Conservation (phyloP, 2,113 vertebrate species). For the Entomyzon cyanotis region DNA sequence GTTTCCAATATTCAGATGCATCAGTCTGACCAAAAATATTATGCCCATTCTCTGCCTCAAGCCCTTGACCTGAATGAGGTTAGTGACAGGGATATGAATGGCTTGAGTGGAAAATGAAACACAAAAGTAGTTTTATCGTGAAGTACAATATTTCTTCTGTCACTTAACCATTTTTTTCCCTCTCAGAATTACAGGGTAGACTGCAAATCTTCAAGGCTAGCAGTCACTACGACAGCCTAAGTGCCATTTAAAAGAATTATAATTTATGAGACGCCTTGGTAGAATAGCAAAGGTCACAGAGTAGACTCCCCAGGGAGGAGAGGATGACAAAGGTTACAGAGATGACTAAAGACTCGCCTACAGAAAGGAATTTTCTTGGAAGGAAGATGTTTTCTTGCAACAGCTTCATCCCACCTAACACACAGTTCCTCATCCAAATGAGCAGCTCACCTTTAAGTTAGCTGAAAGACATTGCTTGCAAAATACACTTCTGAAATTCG, state of each 20-base stretch:
- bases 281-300: slow-evolving; percentile 43
- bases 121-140: slow-evolving; percentile 68
- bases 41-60: slow-evolving; percentile 52
- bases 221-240: slow-evolving; percentile 54
- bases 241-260: slow-evolving; percentile 72
- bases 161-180: slow-evolving; percentile 62
- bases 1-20: slow-evolving; percentile 55
- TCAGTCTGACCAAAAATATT: slow-evolving; percentile 59
- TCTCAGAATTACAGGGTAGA: slow-evolving; percentile 69
- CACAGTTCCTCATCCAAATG: not conserved
- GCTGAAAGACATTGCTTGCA: not conserved
- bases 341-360: slow-evolving; percentile 38
- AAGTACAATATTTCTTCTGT: slow-evolving; percentile 75
- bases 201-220: slow-evolving; percentile 71
- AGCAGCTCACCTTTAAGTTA: not conserved
- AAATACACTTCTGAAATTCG: rapidly evolving
- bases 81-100: slow-evolving; percentile 75
- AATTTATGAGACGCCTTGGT: slow-evolving; percentile 53
- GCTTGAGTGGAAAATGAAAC: slow-evolving; percentile 63
- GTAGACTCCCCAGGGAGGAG: slow-evolving; percentile 12
- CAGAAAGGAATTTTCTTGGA: not conserved
- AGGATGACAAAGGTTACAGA: slow-evolving; percentile 40
- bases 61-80: slow-evolving; percentile 77
- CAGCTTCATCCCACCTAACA: slow-evolving; percentile 3
- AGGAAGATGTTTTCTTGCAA: slow-evolving; percentile 12